phyloP scores from a whole-genome alignment of 2,113 vertebrate species.

The Amphilophus citrinellus region DNA sequence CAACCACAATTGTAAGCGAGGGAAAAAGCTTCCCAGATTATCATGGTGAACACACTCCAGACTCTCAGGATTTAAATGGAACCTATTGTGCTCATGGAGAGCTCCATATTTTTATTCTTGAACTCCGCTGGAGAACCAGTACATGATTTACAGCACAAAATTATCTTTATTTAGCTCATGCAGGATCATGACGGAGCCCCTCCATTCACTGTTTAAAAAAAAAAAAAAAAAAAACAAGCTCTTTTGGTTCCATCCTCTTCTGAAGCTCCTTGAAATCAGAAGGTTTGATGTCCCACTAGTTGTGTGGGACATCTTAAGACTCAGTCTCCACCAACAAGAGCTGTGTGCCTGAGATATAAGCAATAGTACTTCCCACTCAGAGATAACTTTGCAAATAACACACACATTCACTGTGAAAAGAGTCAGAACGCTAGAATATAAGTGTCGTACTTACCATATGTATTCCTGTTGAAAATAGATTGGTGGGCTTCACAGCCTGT shows the following conservation, averaged over 20 bases:
- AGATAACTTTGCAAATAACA: not conserved
- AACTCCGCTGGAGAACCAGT: not conserved
- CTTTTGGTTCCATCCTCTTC: not conserved
- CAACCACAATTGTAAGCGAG: not conserved
- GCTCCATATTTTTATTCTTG: conserved; percentile 1
- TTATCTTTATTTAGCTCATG: not conserved
- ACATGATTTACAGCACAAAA: not conserved
- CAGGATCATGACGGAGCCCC: not conserved
- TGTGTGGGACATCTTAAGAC: no score
- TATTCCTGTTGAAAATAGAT: conserved; percentile 96
- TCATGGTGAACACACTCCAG: not conserved
- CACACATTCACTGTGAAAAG: not conserved
- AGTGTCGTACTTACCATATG: conserved; percentile 87
- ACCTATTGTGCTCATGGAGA: not conserved
- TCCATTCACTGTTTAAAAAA: not conserved
- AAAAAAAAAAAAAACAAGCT: not conserved
- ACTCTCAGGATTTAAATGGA: conserved; percentile 3
- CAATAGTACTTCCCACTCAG: not conserved
- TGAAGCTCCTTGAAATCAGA: not conserved
- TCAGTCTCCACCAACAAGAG: no score
- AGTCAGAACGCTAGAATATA: not conserved
- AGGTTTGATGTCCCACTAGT: no score
- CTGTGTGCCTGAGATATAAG: no score
- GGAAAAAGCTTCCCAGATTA: conserved; percentile 1
- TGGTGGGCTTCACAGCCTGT: conserved; percentile 87